Base-by-base conservation (phyloP, 2,888 invertebrate genomes). In the Trissolcus brochymenae region DNA sequence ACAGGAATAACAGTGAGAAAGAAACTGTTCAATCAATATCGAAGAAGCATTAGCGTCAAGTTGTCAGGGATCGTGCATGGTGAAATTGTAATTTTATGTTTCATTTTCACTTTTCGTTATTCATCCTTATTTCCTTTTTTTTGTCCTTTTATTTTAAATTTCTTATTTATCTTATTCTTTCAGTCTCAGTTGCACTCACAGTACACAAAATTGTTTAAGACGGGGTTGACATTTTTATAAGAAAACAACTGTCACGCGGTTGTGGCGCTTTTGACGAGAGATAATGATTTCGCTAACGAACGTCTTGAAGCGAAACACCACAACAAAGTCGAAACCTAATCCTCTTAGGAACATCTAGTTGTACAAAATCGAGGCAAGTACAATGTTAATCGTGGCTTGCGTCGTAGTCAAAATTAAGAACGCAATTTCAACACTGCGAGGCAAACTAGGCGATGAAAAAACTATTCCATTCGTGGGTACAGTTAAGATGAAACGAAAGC, bases 281-380 rank as follows among this genome's bases (percentile, higher is more conserved):
- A 57, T 76, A 79, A 79, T 76, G 74, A 77, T 75, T 80, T 70
- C 78, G 61, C 70, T 81, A 81, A 81, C 60, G 80, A 81, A 80
- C 79, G 76, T 80, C 76, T 80, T 80, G 50, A 56, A 79, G 79
- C 61, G 51, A 54, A 70, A 78, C 68, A 61, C 81, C 79, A 81
- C 81, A 81, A 80, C 81, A 81, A 80, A 81, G 81, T 78, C 66
- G 41, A 70, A 51, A 64, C 65, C 59, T 78, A 81, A 81, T 79
- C 81, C 79, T 77, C 79, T 81, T 81, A 81, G 60, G 41, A 7
- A 53, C 74, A 54, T 70, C 67, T 77, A 66, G 65, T 66, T 65
- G 43, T 71, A 57, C 53, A 51, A 53, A 29, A 71, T 71, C 66
- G 71, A 57, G 35, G 62, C 54, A 57, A 64, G 59, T 72, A 66